Base-by-base conservation (phyloP, 1,140 invertebrate species). In the Bradynema listronoti region DNA sequence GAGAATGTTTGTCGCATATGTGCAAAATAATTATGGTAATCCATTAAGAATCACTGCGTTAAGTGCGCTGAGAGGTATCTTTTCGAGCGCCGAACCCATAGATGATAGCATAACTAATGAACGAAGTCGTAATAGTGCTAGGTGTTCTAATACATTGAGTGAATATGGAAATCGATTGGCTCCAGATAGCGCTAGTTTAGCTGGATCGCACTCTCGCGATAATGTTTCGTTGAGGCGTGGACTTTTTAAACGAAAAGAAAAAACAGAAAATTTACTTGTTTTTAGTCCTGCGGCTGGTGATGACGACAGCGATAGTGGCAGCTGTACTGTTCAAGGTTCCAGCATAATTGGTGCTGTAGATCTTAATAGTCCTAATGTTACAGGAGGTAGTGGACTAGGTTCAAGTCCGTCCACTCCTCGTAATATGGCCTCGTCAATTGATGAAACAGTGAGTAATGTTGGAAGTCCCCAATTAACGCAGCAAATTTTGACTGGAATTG, bases 1-100 rank as follows among this genome's bases (percentile, higher is more conserved):
- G 0, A 83, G 92, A 7, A 88, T 91, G 61, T 83, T 99, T 47
- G 85, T 98, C 74, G 87, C 85, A 11, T 97, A 94, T 72, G 86
- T 95, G 0, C 88, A 92, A 75, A 92, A 96, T 76, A 87, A 87
- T n/a, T 93, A 99, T 78, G 91, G 92, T 1, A 88, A 90, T 16
- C 85, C 89, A 24, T 95, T 97, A 68, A 84, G 92, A 5, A 81
- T 89, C 64, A 90, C 94, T 0, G 88, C 88, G 0, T 82, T 98
- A 1, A 93, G 90, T 79, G 90, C 87, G 3, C 83, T 97, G 4
- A 77, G 96, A 16, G 91, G 94, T 70, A 87, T n/a, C n/a, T n/a
- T n/a, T n/a, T n/a, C n/a, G n/a, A n/a, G n/a, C n/a, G n/a, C n/a
- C n/a, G n/a, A n/a, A n/a, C n/a, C n/a, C n/a, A n/a, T n/a, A n/a